phyloP scores from a whole-genome alignment of 2,113 vertebrate species.

The Corydoras sp. region DNA sequence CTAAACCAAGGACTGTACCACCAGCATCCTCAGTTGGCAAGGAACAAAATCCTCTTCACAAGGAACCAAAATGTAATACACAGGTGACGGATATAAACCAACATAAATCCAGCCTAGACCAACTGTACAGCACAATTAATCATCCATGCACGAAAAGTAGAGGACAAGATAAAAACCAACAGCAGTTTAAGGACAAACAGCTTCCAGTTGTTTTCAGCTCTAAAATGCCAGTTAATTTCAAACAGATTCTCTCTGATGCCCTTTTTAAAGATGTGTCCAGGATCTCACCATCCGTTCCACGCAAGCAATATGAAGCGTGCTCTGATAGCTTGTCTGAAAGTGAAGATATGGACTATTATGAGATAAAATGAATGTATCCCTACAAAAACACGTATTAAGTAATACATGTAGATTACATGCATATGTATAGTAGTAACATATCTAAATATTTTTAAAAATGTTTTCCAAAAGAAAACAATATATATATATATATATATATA shows the following conservation, averaged over 20 bases:
- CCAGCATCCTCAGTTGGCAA: not conserved
- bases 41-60: not conserved
- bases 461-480: no score
- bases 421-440: no score
- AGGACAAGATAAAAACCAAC: constrained; percentile 27
- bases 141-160: not conserved
- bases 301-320: not conserved
- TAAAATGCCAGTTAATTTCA: constrained; percentile 56
- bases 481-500: no score
- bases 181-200: constrained; percentile 30
- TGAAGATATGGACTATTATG: constrained; percentile 18
- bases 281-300: constrained; percentile 41
- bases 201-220: constrained; percentile 18
- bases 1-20: not conserved
- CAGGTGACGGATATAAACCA: no score
- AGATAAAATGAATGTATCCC: constrained; percentile 2
- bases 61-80: no score
- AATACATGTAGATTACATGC: no score
- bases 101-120: not conserved
- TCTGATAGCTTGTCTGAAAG: not conserved
- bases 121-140: constrained; percentile 21
- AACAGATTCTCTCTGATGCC: constrained; percentile 61
- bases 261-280: constrained; percentile 61
- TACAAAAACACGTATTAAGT: no score
- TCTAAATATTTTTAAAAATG: no score